Base-by-base conservation (phyloP, 2,797 vertebrate species). In the Poecilia picta region DNA sequence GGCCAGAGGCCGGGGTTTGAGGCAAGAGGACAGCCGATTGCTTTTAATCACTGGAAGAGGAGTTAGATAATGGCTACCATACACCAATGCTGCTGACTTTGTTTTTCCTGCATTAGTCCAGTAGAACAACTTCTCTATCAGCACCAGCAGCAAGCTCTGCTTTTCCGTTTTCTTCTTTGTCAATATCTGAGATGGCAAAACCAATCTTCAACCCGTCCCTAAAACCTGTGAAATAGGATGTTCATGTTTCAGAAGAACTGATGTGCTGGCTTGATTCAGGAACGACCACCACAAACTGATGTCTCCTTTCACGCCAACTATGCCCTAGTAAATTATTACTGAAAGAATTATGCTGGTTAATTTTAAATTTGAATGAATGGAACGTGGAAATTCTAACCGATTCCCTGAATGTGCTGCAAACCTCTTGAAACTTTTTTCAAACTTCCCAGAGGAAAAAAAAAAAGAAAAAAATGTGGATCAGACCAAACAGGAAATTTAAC, bases 1-100 rank as follows among this genome's bases (percentile, higher is more conserved):
- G 88, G 93, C 88, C 76, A 49, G 82, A 85, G 91, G 87, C 87
- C 73, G 79, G 64, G 85, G 78, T 76, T 83, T 82, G 81, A 85
- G 78, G 81, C 82, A 75, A 47, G 76, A 81, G 80, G 84, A 95
- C 91, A 93, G 93, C 94, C 87, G 96, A 3, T 84, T 93, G 68
- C 92, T 96, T 97, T 97, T 97, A 96, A 97, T 97, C 89, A 91
- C 96, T 96, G 80, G 88, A 81, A 70, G 10, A n/a, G 41, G 66
- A 43, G 39, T 87, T 87, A 93, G 92, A 94, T 97, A 97, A 97
- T 97, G 82, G 62, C 91, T 95, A 94, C 95, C 96, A 97, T 94
- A 95, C 87, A 87, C 82, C 80, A 82, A 86, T 59, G 83, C 91
- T 84, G 85, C 85, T 87, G 85, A 81, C 87, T 91, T 91, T 89